phyloP scores from a whole-genome alignment of 2,888 invertebrate genomes.

The Cyaniris semiargus region DNA sequence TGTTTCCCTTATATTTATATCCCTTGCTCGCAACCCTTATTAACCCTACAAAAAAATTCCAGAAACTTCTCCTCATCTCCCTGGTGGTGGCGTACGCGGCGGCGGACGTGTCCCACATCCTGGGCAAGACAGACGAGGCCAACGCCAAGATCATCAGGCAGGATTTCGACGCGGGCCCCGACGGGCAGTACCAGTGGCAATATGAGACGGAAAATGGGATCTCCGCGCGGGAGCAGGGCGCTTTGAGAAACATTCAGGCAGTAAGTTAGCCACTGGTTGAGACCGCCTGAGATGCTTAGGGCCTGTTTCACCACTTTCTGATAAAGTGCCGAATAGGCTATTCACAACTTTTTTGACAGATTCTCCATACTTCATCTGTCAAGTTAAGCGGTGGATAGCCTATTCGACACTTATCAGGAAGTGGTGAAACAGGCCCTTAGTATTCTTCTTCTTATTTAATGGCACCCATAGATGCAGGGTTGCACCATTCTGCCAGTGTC shows the following conservation, averaged over 20 bases:
- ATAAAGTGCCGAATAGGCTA: too few relatives aligned
- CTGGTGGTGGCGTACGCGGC: slow-evolving; percentile 41
- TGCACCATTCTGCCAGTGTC: too few relatives aligned
- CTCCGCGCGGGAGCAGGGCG: slow-evolving; percentile 73
- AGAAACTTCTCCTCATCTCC: slow-evolving; percentile 45
- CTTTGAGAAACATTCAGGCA: slow-evolving; percentile 62
- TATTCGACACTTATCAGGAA: too few relatives aligned
- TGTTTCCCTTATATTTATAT: too few relatives aligned
- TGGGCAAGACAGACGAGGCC: slow-evolving; percentile 39
- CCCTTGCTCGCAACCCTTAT: neutral
- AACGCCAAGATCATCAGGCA: slow-evolving; percentile 56
- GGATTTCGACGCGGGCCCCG: slow-evolving; percentile 62
- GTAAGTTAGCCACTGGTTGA: slow-evolving; percentile 48
- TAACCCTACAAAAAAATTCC: slow-evolving; percentile 13
- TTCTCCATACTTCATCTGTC: too few relatives aligned
- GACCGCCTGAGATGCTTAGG: too few relatives aligned
- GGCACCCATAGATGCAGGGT: too few relatives aligned
- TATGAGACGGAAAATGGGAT: slow-evolving; percentile 83
- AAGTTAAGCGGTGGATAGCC: too few relatives aligned
- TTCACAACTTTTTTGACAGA: too few relatives aligned
- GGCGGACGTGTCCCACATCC: slow-evolving; percentile 65
- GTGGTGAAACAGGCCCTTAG: too few relatives aligned
- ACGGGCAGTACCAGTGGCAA: slow-evolving; percentile 74
- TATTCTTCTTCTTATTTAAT: too few relatives aligned
- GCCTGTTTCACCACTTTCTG: too few relatives aligned